These are phyloP conservation scores for Sinocyclocheilus grahami DNA, from an alignment of 2,113 vertebrate species.

Conservation along the genomic window DNA sequence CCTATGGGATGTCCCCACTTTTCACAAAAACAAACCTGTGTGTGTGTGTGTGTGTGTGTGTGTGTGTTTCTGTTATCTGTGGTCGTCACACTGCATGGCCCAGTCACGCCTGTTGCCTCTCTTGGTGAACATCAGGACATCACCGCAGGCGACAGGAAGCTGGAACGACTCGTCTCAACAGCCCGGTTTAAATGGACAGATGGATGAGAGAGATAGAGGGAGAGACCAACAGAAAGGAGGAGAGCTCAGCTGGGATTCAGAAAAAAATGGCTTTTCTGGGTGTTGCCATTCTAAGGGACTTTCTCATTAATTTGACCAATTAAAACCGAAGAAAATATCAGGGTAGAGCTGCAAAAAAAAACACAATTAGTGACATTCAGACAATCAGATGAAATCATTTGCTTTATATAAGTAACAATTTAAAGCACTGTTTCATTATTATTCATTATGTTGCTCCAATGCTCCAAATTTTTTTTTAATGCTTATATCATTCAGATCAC, in stretches of 20 bases:
- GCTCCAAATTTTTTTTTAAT: no score
- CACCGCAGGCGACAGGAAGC: conserved; percentile 37
- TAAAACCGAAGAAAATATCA: not conserved
- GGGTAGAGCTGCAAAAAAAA: not conserved
- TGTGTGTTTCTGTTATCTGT: not conserved
- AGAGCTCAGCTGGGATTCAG: not conserved
- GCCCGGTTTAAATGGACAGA: conserved; percentile 6
- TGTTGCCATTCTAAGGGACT: not conserved
- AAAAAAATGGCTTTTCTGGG: not conserved
- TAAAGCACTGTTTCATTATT: not conserved
- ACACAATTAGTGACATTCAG: not conserved
- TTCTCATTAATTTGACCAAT: not conserved
- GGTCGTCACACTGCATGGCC: conserved; percentile 5
- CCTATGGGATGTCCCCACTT: no score
- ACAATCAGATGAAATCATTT: not conserved
- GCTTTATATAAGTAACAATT: not conserved
- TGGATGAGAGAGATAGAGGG: not conserved
- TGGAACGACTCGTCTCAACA: not conserved
- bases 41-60: no score
- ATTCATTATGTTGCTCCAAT: not conserved
- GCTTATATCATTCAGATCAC: no score
- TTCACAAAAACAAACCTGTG: not conserved
- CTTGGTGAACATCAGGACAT: conserved; percentile 29
- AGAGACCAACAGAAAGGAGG: not conserved
- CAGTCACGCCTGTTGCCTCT: not conserved